Base-by-base conservation (phyloP, 1,140 invertebrate species). In the Calliphora vicina region DNA sequence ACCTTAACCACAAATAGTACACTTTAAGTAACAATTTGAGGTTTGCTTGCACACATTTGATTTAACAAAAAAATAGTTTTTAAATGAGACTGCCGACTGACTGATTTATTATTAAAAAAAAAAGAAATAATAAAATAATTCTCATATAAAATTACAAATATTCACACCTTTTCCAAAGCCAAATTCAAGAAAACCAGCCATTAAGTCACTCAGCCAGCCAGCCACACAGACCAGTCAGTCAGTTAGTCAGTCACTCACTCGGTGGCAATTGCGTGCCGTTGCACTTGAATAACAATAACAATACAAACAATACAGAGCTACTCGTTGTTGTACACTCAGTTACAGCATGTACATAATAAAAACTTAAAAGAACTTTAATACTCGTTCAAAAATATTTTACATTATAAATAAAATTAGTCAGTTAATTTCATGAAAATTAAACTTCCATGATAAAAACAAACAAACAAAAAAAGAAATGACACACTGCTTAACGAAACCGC, bases 1-100 rank as follows among this genome's bases (percentile, higher is more conserved):
- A n/a, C 17, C 6, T 61, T n/a, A 17, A 20, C 61, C 61, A 67
- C 61, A 67, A 67, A 67, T 67, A 67, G 61, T 67, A 67, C 61
- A 67, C n/a, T 67, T 67, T 67, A 35, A 23, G 61, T 67, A 67
- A 67, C 61, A 67, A 67, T 67, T 67, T 67, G 61, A 25, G 61
- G 61, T 67, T 67, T 6, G 8, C n/a, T 25, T n/a, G n/a, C n/a
- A n/a, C n/a, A 35, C 35, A 35, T 35, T 35, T 12, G 23, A 20
- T 23, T 23, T 23, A 1, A n/a, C n/a, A n/a, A n/a, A 23, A 23
- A 67, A 67, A 23, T 23, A 17, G n/a, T 57, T 57, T 57, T 57
- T 23, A 23, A 67, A 67, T 25, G n/a, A 67, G 61, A 25, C 61
- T 23, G 10, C 20, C 20, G 61, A 20, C 20, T 67, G n/a, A n/a